Base-by-base conservation (phyloP, 2,113 vertebrate genomes). In the Galeopterus variegatus region DNA sequence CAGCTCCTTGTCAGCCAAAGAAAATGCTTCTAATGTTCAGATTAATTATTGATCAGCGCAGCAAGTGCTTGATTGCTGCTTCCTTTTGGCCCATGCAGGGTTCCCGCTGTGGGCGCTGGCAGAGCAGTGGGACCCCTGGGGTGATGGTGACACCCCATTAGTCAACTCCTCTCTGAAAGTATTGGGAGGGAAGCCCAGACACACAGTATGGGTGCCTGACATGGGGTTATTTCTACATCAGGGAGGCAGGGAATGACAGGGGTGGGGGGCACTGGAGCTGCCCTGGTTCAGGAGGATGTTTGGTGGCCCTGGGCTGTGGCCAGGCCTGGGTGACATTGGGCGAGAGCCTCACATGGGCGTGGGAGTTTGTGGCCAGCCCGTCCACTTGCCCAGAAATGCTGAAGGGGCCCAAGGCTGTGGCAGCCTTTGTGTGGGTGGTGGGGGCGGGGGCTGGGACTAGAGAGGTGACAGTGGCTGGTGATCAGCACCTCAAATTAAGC, bases 1-100 rank as follows among this genome's bases (percentile, higher is more conserved):
- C 98, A 95, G 96, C 98, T 96, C 96, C 96, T 96, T 96, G 94
- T 98, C 98, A 96, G 94, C 79, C 88, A 88, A 97, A 98, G 96
- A 98, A 98, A 98, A 98, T 83, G 96, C 94, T 98, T 98, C 97
- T 98, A 98, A 98, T 96, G 97, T 97, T 98, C 97, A 98, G 97
- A 99, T 99, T 98, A 98, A 99, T 98, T 98, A 98, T 97, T 98
- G 98, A 99, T 99, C 98, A 98, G 94, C 96, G 31, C 82, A 69
- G 92, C 23, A 17, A 13, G 8, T 0, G 15, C 77, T 62, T 90
- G 96, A 72, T 97, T 65, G 88, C 97, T 98, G 96, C 97, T 96
- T 98, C 96, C 58, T 23, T 12, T 33, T 24, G 50, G 93, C 45
- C 80, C 95, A 97, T 0, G 91, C 73, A 73, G 98, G 98, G 97